Base-by-base conservation (phyloP, 2,113 vertebrate species). In the Martes martes region DNA sequence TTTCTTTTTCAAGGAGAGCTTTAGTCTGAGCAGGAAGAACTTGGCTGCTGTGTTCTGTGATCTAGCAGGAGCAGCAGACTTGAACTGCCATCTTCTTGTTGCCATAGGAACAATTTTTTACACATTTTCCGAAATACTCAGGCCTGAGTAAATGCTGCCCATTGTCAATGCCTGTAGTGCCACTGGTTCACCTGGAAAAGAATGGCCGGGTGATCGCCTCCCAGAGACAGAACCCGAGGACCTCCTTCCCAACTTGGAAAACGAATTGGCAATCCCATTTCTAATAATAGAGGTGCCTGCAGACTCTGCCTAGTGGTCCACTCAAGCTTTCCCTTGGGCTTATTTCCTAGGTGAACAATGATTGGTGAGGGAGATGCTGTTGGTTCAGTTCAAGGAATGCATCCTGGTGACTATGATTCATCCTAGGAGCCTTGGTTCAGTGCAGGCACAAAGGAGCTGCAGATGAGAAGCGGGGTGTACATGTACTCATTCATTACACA, bases 31-130 rank as follows among this genome's bases (percentile, higher is more conserved):
- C 67, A 96, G 24, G 24, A 86, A 92, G 83, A 95, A 78, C 36
- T 63, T 3, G 14, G n/a, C 21, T 3, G 19, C 69, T 79, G 47
- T 26, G 67, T 83, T 91, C 71, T 81, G 50, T 15, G 61, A 88
- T 79, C 90, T 91, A 45, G 39, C 67, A 63, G 47, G 28, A 96
- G 82, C 42, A 80, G 81, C 65, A 10, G 36, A 83, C 73, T 97
- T 95, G 79, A 97, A 89, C 39, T 78, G 63, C 76, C 61, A 76
- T 86, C 79, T 91, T 42, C 74, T 67, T 45, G 96, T 98, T 98
- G 97, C 97, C 90, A 98, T 98, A 94, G 97, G 84, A 97, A 98
- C 92, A 23, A 85, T 95, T 94, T 71, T 73, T 82, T 95, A 52
- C 94, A 93, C 83, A 31, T 50, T 94, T 96, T 87, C 47, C 31